These are phyloP conservation scores for Hyperoplus immaculatus DNA, from an alignment of 2,797 vertebrate species.

Conservation along the genomic window DNA sequence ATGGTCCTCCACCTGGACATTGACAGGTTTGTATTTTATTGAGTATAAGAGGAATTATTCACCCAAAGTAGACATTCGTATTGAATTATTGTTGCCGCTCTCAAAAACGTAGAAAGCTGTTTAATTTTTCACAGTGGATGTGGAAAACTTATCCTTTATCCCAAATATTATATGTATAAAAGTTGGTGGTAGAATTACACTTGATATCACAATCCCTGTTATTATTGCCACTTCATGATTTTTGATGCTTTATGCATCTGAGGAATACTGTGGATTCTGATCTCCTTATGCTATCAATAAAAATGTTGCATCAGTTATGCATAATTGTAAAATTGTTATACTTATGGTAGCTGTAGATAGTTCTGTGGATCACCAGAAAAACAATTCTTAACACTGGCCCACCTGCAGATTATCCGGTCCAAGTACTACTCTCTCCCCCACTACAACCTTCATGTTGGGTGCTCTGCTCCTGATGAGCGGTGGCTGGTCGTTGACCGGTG, in stretches of 20 bases:
- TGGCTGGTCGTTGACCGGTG: conserved; percentile 90
- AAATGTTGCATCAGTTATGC: background rate
- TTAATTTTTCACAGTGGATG: background rate
- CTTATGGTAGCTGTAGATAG: background rate
- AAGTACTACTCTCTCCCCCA: conserved; percentile 86
- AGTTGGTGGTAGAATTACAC: background rate
- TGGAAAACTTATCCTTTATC: background rate
- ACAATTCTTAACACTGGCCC: background rate
- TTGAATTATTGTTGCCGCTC: background rate
- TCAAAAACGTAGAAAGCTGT: background rate
- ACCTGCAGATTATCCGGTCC: conserved; percentile 88
- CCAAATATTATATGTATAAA: background rate
- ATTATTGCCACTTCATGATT: background rate
- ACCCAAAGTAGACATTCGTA: background rate
- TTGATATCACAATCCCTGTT: background rate
- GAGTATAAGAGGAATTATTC: background rate
- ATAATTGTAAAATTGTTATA: background rate
- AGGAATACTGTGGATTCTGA: conserved; percentile 1
- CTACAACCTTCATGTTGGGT: conserved; percentile 86
- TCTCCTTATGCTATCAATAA: background rate
- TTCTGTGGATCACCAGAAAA: background rate
- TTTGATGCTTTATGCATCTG: background rate
- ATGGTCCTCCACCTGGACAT: conserved; percentile 86
- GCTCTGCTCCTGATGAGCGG: conserved; percentile 88
- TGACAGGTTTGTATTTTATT: background rate